phyloP scores from a whole-genome alignment of 2,113 vertebrate species.

The Campylomormyrus tamandua region DNA sequence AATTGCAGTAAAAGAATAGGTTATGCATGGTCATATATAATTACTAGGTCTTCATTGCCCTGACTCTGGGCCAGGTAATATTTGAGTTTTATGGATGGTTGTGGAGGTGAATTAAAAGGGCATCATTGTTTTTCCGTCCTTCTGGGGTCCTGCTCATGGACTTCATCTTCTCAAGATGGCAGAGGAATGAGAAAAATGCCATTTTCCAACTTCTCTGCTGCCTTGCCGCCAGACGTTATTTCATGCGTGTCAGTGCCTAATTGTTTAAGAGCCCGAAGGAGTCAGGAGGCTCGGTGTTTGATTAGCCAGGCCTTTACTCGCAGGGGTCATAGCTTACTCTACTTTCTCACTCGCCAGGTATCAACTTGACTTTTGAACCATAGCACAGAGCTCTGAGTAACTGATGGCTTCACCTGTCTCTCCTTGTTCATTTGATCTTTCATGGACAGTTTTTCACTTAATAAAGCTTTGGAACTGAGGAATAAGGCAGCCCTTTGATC shows the following conservation, averaged over 20 bases:
- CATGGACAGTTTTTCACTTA: slow-evolving; percentile 15
- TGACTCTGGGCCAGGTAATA: slow-evolving; percentile 37
- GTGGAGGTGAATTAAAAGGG: slow-evolving; percentile 20
- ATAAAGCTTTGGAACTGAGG: background rate
- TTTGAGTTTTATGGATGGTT: slow-evolving; percentile 28
- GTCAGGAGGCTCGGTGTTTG: slow-evolving; percentile 12
- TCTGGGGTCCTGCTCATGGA: slow-evolving; percentile 54
- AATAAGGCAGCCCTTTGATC: slow-evolving; percentile 7
- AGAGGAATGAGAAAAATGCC: slow-evolving; percentile 44
- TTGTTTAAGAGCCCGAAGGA: slow-evolving; percentile 1
- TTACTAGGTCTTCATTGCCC: slow-evolving; percentile 48
- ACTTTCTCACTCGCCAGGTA: background rate
- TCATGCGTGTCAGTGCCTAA: background rate
- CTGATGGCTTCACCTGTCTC: background rate
- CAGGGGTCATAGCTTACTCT: slow-evolving; percentile 6
- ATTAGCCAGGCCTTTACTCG: slow-evolving; percentile 2
- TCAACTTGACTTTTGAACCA: slow-evolving; percentile 8
- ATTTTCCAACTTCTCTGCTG: background rate
- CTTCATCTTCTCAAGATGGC: slow-evolving; percentile 41
- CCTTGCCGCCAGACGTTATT: slow-evolving; percentile 14
- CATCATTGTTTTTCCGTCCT: slow-evolving; percentile 56
- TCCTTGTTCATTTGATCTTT: slow-evolving; percentile 23
- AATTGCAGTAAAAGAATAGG: background rate
- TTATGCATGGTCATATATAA: slow-evolving; percentile 52
- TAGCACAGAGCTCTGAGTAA: background rate